phyloP scores from a whole-genome alignment of 2,113 vertebrate genomes.

The Trematomus loennbergii region DNA sequence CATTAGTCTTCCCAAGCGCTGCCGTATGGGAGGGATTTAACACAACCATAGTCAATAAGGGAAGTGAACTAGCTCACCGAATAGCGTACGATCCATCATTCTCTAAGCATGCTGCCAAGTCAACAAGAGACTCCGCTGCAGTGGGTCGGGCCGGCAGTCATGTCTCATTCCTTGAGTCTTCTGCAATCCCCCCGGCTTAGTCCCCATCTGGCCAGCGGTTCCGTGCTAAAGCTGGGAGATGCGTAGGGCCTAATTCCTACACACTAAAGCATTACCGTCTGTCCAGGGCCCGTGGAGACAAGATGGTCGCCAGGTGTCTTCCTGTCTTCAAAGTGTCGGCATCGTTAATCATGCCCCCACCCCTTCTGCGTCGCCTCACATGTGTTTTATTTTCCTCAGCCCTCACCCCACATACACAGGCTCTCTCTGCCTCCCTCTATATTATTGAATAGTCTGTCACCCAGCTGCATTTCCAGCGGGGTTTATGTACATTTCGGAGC shows the following conservation, averaged over 20 bases:
- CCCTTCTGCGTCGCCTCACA: conserved; percentile 65
- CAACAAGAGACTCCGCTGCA: conserved; percentile 6
- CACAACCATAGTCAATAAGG: conserved; percentile 71
- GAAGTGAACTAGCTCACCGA: conserved; percentile 62
- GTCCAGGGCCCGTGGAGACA: conserved; percentile 75
- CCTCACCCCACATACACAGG: conserved; percentile 45
- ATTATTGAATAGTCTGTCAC: conserved; percentile 74
- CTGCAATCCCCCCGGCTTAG: conserved; percentile 48
- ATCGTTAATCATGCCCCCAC: conserved; percentile 77
- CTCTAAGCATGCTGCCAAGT: conserved; percentile 44
- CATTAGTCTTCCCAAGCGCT: conserved; percentile 47
- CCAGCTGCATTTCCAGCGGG: conserved; percentile 81
- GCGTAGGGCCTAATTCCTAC: conserved; percentile 70
- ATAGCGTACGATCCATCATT: conserved; percentile 57
- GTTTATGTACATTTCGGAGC: conserved; percentile 76
- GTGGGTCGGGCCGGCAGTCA: conserved; percentile 23
- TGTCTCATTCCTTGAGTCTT: conserved; percentile 57
- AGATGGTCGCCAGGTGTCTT: conserved; percentile 85
- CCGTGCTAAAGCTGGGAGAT: conserved; percentile 69
- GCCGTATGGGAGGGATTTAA: conserved; percentile 56
- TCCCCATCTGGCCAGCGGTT: conserved; percentile 71
- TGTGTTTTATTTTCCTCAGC: conserved; percentile 74
- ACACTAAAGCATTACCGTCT: conserved; percentile 76
- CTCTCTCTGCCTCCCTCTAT: conserved; percentile 44
- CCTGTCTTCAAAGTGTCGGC: conserved; percentile 81